A percentile compares a stretch with the other conserved stretches of the same genome.
These are phyloP conservation scores for Melipona bicolor DNA, from an alignment of 2,888 invertebrate genomes.

Conservation along the genomic window DNA sequence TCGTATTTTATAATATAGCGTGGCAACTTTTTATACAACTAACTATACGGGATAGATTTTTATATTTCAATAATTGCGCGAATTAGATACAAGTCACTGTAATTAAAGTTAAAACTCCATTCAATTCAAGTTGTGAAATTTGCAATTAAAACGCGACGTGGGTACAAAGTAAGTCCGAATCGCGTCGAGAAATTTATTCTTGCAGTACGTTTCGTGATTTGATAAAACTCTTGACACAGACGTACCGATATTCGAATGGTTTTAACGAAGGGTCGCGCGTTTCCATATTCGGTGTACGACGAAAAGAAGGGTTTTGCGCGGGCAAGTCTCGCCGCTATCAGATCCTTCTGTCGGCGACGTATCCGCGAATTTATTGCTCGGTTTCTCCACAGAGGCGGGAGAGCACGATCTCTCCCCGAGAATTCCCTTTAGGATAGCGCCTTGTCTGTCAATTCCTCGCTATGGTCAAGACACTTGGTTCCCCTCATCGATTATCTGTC, in stretches of 20 bases:
- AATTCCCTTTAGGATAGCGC: conserved; percentile 67
- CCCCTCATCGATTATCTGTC: conserved; percentile 63
- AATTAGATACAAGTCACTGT: neutral
- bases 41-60: too few species aligned
- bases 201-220: neutral
- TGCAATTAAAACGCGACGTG: neutral
- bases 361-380: conserved; percentile 72
- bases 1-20: too few species aligned
- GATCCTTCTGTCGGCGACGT: conserved; percentile 63
- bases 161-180: neutral
- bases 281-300: conserved; percentile 66
- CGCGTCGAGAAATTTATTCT: neutral
- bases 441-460: conserved; percentile 73
- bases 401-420: conserved; percentile 54
- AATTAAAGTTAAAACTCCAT: neutral
- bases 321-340: conserved; percentile 69
- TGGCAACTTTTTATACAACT: too few species aligned
- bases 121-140: neutral
- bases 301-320: conserved; percentile 55
- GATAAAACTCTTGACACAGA: neutral
- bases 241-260: conserved; percentile 32
- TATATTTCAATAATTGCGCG: too few species aligned
- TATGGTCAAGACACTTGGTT: conserved; percentile 67
- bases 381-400: conserved; percentile 55
- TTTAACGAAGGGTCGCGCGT: conserved; percentile 51